A percentile compares a stretch with the other conserved stretches of the same genome.
These are phyloP conservation scores for Psammodynastes pulverulentus DNA, from an alignment of 2,113 vertebrate genomes.

Conservation along the genomic window DNA sequence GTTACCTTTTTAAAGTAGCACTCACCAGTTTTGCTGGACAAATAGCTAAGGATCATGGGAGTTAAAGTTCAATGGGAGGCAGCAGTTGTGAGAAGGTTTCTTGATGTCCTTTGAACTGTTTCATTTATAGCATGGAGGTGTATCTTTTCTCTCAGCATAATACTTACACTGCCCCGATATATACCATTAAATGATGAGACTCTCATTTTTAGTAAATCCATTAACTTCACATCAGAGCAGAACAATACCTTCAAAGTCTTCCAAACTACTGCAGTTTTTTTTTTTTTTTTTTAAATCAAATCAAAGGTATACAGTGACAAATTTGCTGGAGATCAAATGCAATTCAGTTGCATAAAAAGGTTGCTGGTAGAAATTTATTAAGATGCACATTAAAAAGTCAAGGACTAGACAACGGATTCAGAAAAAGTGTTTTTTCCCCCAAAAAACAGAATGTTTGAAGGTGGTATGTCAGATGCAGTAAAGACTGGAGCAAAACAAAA, in stretches of 20 bases:
- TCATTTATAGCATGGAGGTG: background rate
- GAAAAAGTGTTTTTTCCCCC: slow-evolving; percentile 6
- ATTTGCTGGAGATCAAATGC: slow-evolving; percentile 51
- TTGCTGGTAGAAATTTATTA: slow-evolving; percentile 38
- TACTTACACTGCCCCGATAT: background rate
- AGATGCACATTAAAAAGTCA: slow-evolving; percentile 37
- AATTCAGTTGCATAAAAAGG: slow-evolving; percentile 39
- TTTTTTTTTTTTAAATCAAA: background rate
- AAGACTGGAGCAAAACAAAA: background rate
- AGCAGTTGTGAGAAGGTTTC: background rate
- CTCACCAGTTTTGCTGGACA: background rate
- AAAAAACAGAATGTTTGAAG: slow-evolving; percentile 1
- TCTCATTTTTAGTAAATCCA: slow-evolving; percentile 28
- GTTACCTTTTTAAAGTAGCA: background rate
- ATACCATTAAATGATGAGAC: slow-evolving; percentile 5
- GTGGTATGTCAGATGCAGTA: background rate
- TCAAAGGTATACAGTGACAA: slow-evolving; percentile 33
- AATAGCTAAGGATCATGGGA: background rate
- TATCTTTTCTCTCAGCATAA: background rate
- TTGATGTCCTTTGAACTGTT: background rate
- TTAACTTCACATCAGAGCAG: slow-evolving; percentile 43
- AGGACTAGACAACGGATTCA: background rate
- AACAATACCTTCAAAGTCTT: slow-evolving; percentile 49
- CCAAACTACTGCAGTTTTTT: slow-evolving; percentile 24
- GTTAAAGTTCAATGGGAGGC: background rate